Percentiles rank a stretch among this genome's conserved stretches.
phyloP scores from a whole-genome alignment of 2,888 invertebrate genomes.

The Ceramica pisi region DNA sequence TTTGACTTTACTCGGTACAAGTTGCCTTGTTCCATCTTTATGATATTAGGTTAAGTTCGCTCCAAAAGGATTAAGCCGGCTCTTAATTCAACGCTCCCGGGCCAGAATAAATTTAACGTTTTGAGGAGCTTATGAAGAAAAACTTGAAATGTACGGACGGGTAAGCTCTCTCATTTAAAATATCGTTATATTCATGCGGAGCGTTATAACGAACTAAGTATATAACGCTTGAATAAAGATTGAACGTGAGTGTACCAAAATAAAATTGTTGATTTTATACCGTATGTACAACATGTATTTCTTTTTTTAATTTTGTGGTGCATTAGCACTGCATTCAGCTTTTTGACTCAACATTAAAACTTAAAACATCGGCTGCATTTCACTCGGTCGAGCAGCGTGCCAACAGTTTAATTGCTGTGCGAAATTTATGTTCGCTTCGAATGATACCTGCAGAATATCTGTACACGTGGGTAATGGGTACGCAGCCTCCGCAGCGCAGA shows the following conservation, averaged over 20 bases:
- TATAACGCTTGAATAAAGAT: slow-evolving; percentile 64
- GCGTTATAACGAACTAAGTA: slow-evolving; percentile 57
- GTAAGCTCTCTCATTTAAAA: slow-evolving; percentile 78
- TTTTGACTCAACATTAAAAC: slow-evolving; percentile 66
- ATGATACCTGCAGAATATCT: slow-evolving; percentile 71
- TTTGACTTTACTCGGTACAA: slow-evolving; percentile 89
- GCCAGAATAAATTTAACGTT: slow-evolving; percentile 89
- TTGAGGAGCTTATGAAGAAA: slow-evolving; percentile 88
- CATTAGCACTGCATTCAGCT: slow-evolving; percentile 66
- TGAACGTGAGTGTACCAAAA: slow-evolving; percentile 78
- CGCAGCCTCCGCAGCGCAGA: slow-evolving; percentile 72
- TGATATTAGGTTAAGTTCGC: slow-evolving; percentile 89
- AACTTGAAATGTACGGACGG: slow-evolving; percentile 84
- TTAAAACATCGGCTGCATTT: slow-evolving; percentile 74
- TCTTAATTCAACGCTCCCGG: slow-evolving; percentile 89
- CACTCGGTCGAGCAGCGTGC: slow-evolving; percentile 68
- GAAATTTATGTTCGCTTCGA: slow-evolving; percentile 72
- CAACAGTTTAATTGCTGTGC: slow-evolving; percentile 76
- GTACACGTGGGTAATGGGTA: slow-evolving; percentile 64
- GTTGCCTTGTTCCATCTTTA: slow-evolving; percentile 89
- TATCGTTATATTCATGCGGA: slow-evolving; percentile 72
- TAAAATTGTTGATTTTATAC: slow-evolving; percentile 74
- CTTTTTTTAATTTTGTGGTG: slow-evolving; percentile 62
- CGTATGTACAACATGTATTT: slow-evolving; percentile 66
- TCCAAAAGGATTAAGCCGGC: slow-evolving; percentile 89